Percentiles rank a stretch among this genome's conserved stretches.
Conservation (phyloP, 1,140 invertebrate genomes). For the Diorhabda elongata region DNA sequence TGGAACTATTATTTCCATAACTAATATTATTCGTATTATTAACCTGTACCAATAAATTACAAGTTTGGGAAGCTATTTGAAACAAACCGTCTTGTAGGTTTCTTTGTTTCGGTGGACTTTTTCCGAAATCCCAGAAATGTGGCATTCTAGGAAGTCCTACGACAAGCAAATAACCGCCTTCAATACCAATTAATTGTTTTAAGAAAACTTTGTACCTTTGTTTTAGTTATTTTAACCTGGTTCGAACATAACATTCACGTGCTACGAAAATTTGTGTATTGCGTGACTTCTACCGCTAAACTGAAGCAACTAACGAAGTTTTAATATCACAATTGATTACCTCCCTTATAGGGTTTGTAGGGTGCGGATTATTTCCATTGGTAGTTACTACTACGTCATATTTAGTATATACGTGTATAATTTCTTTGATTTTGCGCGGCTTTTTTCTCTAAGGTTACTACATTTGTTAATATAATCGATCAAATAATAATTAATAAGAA, state of each 20-base stretch:
- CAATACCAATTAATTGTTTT: no score
- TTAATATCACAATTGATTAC: neutral
- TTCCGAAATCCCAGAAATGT: conserved; percentile 56
- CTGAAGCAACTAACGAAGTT: neutral
- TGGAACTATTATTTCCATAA: conserved; percentile 59
- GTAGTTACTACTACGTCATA: neutral
- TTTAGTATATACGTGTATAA: no score
- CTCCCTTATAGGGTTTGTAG: neutral
- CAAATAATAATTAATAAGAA: no score
- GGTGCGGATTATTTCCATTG: neutral
- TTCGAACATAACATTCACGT: conserved; percentile 17
- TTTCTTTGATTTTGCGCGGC: no score
- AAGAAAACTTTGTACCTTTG: no score
- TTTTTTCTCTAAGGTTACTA: no score
- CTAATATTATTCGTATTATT: conserved; percentile 70
- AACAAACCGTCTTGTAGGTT: conserved; percentile 66
- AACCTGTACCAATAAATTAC: conserved; percentile 66
- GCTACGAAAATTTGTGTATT: no score
- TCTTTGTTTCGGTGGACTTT: conserved; percentile 46
- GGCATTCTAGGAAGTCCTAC: conserved; percentile 47
- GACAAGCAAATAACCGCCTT: neutral
- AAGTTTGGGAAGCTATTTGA: conserved; percentile 68
- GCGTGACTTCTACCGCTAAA: neutral
- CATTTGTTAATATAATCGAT: no score
- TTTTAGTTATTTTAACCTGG: conserved; percentile 13